These are phyloP conservation scores for Aphis craccivora DNA, from an alignment of 1,140 invertebrate species.

Conservation along the genomic window DNA sequence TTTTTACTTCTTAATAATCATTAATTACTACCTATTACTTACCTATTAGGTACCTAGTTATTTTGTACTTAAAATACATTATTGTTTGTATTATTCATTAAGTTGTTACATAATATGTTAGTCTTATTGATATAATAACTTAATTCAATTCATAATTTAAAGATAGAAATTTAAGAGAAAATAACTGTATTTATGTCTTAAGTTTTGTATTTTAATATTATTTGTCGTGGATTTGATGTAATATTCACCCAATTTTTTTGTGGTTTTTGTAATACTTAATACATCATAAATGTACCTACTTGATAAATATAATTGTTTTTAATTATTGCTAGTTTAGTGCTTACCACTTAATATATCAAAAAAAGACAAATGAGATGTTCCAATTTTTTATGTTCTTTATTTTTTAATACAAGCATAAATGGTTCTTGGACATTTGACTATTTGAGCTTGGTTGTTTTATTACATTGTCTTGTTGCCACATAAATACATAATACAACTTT, in stretches of 20 bases:
- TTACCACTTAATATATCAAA: neutral
- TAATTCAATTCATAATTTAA: neutral
- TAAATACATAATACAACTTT: too few species aligned
- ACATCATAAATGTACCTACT: neutral
- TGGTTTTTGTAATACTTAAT: neutral
- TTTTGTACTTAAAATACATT: neutral
- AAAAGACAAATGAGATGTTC: too few species aligned
- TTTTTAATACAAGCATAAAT: too few species aligned
- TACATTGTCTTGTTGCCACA: too few species aligned
- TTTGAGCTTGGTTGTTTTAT: too few species aligned
- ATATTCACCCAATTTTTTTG: neutral
- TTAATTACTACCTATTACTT: neutral
- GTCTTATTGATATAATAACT: neutral
- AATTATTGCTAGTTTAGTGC: neutral
- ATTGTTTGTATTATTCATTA: neutral
- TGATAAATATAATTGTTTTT: neutral
- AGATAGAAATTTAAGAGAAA: neutral
- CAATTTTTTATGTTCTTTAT: too few species aligned
- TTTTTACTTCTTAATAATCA: neutral
- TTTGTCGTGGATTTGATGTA: neutral
- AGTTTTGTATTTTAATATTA: constrained; percentile 24
- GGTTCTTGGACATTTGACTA: too few species aligned
- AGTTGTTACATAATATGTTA: neutral
- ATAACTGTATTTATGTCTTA: neutral
- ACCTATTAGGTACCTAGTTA: neutral